These are phyloP conservation scores for Gallinago media DNA, from an alignment of 2,113 vertebrate genomes.

Conservation along the genomic window DNA sequence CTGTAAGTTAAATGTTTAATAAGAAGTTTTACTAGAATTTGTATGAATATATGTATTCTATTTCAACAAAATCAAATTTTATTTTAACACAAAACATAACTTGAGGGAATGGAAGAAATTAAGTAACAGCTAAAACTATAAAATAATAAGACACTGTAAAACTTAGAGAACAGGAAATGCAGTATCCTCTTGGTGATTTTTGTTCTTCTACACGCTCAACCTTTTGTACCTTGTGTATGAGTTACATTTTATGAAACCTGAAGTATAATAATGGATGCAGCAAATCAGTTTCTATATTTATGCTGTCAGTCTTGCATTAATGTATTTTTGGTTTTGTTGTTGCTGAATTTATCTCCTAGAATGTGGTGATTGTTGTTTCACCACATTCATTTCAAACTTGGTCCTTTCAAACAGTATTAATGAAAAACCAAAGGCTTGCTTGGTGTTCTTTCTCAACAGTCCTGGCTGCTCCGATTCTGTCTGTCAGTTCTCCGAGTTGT, in stretches of 20 bases:
- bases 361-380: neutral
- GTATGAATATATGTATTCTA: neutral
- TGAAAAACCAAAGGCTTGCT: neutral
- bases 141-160: neutral
- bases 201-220: neutral
- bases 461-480: constrained; percentile 80
- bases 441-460: constrained; percentile 74
- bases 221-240: neutral
- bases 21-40: neutral
- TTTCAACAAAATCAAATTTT: neutral
- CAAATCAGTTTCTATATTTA: neutral
- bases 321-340: neutral
- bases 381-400: neutral
- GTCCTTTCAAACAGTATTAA: neutral
- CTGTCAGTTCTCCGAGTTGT: constrained; percentile 76
- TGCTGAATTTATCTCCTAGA: neutral
- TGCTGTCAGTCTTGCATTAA: neutral
- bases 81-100: neutral
- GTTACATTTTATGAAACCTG: neutral
- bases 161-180: neutral
- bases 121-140: neutral
- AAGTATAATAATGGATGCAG: neutral
- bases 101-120: neutral
- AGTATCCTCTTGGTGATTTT: neutral
- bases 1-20: neutral